phyloP scores from a whole-genome alignment of 1,140 invertebrate species.

The Pissodes strobi region DNA sequence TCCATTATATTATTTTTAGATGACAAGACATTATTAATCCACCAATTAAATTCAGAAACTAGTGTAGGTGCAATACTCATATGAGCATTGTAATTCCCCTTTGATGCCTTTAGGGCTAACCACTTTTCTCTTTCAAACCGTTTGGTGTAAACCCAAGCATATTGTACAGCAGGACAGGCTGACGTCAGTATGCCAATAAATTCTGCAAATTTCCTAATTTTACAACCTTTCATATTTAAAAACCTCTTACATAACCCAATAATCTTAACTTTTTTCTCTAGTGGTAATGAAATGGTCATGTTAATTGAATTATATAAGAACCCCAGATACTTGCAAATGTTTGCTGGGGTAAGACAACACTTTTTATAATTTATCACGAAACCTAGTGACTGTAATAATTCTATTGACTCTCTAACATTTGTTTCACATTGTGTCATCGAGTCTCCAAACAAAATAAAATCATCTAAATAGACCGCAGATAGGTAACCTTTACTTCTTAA shows the following conservation, averaged over 20 bases:
- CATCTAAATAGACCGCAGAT: slow-evolving; percentile 17
- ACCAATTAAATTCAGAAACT: slow-evolving; percentile 5
- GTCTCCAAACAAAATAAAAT: slow-evolving; percentile 8
- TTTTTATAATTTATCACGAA: slow-evolving; percentile 15
- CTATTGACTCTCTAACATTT: background rate
- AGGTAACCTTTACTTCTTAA: slow-evolving; percentile 6
- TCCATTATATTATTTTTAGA: background rate
- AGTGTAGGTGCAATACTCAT: slow-evolving; percentile 1
- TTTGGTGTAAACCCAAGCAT: slow-evolving; percentile 10
- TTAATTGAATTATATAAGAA: slow-evolving; percentile 1
- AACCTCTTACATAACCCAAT: background rate
- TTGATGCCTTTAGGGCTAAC: background rate
- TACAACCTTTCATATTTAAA: background rate
- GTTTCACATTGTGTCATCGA: background rate
- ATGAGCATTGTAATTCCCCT: background rate
- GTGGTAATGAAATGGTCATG: background rate
- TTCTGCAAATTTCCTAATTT: slow-evolving; percentile 6
- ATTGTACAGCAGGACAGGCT: slow-evolving; percentile 7
- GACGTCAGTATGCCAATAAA: slow-evolving; percentile 4
- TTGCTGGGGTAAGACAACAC: background rate
- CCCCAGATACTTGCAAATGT: background rate
- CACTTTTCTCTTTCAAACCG: slow-evolving; percentile 1
- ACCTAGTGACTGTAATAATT: slow-evolving; percentile 1
- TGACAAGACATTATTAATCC: background rate
- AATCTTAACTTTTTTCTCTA: background rate